Base-by-base conservation (phyloP, 1,140 invertebrate genomes). In the Lepidostoma basale region DNA sequence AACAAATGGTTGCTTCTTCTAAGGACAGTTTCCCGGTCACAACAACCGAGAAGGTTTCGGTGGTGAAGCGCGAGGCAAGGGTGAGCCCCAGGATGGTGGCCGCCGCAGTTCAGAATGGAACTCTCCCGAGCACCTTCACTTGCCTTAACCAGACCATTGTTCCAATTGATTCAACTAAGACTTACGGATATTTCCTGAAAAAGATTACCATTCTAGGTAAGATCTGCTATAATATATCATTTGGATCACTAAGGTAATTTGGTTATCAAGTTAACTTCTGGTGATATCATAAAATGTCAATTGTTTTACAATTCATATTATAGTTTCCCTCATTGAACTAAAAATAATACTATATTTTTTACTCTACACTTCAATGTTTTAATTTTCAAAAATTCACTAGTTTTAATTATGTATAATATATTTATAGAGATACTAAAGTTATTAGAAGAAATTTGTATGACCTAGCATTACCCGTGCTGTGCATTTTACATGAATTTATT, bases 181-280 rank as follows among this genome's bases (percentile, higher is more conserved):
- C 85, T 3, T 91, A 90, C 78, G 91, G 91, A n/a, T 88, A 88
- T 75, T 93, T 89, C 74, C 75, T 83, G n/a, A 84, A 82, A 64
- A 83, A 81, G 42, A 74, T 92, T 52, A 80, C 81, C 28, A 81
- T 87, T 8, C 86, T 86, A 85, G 87, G 90, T 91, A 72, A 80
- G 76, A 9, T 52, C 2, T 3, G 1, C 18, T 3, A 45, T 45
- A 8, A 14, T 22, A 2, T 16, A 45, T 16, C 12, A 18, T 3
- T 45, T 9, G 16, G 18, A 45, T n/a, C 10, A 3, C 3, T 45
- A 2, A 16, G 18, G 18, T 45, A 45, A 2, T 45, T 1, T n/a
- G n/a, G n/a, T n/a, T n/a, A n/a, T n/a, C n/a, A n/a, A n/a, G n/a
- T n/a, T n/a, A n/a, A n/a, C n/a, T n/a, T n/a, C n/a, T n/a, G n/a